Percentiles rank a stretch among this genome's conserved stretches.
Conservation (phyloP, 1,140 invertebrate species). For the Polyergus mexicanus region DNA sequence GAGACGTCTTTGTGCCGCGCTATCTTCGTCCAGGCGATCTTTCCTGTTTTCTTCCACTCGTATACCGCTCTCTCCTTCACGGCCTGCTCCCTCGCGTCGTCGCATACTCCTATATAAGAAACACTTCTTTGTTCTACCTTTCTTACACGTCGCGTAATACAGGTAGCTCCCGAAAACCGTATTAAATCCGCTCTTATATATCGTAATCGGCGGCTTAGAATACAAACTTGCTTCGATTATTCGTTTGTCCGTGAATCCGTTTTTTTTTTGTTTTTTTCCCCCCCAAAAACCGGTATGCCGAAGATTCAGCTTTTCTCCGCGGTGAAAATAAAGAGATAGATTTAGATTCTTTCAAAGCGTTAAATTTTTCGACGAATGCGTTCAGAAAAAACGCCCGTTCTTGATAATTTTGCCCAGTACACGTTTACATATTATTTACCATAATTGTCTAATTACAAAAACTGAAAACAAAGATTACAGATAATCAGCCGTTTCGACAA, state of each 20-base stretch:
- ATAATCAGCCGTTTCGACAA: background rate
- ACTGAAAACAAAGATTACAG: background rate
- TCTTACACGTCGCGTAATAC: conserved; percentile 23
- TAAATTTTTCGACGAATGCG: background rate
- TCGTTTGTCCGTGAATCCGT: background rate
- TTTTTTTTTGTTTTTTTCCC: background rate
- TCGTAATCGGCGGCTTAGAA: conserved; percentile 14
- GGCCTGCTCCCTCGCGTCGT: background rate
- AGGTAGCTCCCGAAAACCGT: conserved; percentile 50
- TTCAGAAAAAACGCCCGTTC: background rate
- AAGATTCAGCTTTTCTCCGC: too few species aligned
- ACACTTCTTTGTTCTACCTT: conserved; percentile 51
- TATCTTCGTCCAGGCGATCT: conserved; percentile 61
- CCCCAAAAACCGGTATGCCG: too few species aligned
- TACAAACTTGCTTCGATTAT: background rate
- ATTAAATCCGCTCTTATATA: conserved; percentile 35
- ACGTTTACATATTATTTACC: background rate
- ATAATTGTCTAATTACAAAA: background rate
- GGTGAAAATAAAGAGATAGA: background rate
- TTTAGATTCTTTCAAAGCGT: background rate
- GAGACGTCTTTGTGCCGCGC: conserved; percentile 47
- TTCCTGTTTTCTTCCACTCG: conserved; percentile 53
- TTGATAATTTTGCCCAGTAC: background rate
- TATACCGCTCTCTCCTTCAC: background rate
- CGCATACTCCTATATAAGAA: conserved; percentile 39